These are phyloP conservation scores for Zaprionus davidi DNA, from an alignment of 1,140 invertebrate genomes.

Conservation along the genomic window DNA sequence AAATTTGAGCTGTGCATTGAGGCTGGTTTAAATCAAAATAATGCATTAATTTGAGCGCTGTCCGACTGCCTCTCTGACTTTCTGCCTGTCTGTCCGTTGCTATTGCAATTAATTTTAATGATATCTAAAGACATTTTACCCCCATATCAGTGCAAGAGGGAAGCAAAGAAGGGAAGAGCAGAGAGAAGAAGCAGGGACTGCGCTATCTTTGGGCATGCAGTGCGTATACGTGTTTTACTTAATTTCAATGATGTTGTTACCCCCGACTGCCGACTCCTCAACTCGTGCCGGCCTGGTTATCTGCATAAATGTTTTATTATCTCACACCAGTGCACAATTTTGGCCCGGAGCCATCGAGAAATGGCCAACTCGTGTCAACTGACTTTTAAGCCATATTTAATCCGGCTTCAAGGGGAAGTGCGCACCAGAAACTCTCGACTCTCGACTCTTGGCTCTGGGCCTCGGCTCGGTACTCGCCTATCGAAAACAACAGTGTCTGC, in stretches of 20 bases:
- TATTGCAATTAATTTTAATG: constrained; percentile 73
- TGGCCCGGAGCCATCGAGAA: constrained; percentile 59
- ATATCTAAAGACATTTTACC: constrained; percentile 71
- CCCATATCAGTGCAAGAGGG: constrained; percentile 7
- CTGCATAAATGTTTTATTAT: constrained; percentile 81
- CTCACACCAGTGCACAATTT: constrained; percentile 65
- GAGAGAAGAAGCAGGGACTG: not conserved
- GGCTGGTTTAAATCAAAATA: not conserved
- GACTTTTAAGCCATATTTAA: constrained; percentile 82
- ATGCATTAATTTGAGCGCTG: not conserved
- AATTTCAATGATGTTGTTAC: constrained; percentile 72
- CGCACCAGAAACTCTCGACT: constrained; percentile 47
- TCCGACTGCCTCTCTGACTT: not conserved
- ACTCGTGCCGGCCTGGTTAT: constrained; percentile 38
- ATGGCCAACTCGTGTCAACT: constrained; percentile 80
- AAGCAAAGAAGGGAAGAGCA: not conserved
- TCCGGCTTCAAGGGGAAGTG: constrained; percentile 73
- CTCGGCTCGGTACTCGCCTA: constrained; percentile 7
- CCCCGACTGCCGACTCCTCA: not conserved
- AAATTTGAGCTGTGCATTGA: constrained; percentile 5
- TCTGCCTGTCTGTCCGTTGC: constrained; percentile 5
- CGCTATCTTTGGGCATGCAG: constrained; percentile 30
- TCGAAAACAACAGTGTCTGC: constrained; percentile 20
- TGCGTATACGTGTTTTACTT: constrained; percentile 61
- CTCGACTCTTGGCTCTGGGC: constrained; percentile 7